phyloP scores from a whole-genome alignment of 1,140 invertebrate species.

The Kradibia gibbosae region DNA sequence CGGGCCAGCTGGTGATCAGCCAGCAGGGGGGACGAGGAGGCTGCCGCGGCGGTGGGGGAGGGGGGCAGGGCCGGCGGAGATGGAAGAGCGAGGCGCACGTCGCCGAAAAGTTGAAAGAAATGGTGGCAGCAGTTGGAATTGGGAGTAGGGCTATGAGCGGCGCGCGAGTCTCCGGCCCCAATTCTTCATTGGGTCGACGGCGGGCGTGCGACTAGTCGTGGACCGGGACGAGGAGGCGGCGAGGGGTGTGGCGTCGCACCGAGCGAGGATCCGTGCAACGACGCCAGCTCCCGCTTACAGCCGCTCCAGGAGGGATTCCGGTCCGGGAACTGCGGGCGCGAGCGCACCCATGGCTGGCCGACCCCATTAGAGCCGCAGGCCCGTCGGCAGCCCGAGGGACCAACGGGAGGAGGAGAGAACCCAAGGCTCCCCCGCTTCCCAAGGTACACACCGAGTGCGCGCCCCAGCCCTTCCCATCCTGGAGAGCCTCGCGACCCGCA shows the following conservation, averaged over 20 bases:
- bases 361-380: not conserved
- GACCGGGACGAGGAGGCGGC: too few species aligned
- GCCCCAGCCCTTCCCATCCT: too few species aligned
- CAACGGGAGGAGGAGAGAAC: not conserved
- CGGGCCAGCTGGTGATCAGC: too few species aligned
- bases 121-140: not conserved
- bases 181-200: slow-evolving; percentile 3
- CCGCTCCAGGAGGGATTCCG: not conserved
- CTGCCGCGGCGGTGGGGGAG: not conserved
- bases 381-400: not conserved
- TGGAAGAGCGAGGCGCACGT: not conserved
- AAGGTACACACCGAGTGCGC: not conserved
- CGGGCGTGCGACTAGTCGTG: too few species aligned
- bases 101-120: slow-evolving; percentile 2
- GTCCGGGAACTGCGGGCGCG: not conserved
- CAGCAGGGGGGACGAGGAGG: not conserved
- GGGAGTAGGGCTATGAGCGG: not conserved
- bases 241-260: not conserved
- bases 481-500: not conserved
- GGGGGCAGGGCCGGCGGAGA: not conserved
- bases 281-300: not conserved
- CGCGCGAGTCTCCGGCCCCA: not conserved
- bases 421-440: not conserved
- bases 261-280: not conserved
- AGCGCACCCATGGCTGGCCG: not conserved